phyloP scores from a whole-genome alignment of 2,888 invertebrate genomes.

The Sepioteuthis lessoniana region DNA sequence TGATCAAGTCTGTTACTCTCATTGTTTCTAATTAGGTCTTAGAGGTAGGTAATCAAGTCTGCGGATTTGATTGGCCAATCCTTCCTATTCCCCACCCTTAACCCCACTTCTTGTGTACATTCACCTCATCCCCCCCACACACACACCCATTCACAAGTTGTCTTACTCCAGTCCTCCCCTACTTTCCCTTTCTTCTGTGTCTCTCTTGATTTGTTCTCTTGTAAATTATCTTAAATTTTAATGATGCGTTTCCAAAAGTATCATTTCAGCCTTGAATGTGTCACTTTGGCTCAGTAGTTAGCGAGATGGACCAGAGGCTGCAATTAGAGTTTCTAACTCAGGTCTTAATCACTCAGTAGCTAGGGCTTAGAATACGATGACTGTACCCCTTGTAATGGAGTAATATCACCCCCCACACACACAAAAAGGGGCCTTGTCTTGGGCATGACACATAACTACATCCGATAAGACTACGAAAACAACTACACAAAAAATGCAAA shows the following conservation, averaged over 20 bases:
- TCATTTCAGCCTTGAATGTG: neutral
- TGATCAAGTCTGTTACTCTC: constrained; percentile 1
- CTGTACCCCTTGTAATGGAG: no score
- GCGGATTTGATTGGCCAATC: constrained; percentile 1
- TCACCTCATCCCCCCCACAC: neutral
- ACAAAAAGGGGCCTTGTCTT: no score
- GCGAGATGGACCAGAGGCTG: no score
- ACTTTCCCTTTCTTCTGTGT: neutral
- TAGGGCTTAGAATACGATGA: no score
- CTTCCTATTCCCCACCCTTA: neutral
- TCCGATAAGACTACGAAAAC: no score
- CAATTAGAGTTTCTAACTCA: no score
- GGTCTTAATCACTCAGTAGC: no score
- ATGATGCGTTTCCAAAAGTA: neutral
- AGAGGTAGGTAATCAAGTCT: constrained; percentile 33
- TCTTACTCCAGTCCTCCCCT: no score
- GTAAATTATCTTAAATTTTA: neutral
- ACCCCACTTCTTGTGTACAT: neutral
- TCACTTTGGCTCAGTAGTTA: neutral
- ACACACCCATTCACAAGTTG: neutral
- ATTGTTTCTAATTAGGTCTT: constrained; percentile 6
- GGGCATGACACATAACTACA: no score
- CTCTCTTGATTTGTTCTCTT: neutral
- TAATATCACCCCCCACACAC: no score
- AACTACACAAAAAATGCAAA: no score